Base-by-base conservation (phyloP, 2,113 vertebrate species). In the Dicentrarchus labrax region DNA sequence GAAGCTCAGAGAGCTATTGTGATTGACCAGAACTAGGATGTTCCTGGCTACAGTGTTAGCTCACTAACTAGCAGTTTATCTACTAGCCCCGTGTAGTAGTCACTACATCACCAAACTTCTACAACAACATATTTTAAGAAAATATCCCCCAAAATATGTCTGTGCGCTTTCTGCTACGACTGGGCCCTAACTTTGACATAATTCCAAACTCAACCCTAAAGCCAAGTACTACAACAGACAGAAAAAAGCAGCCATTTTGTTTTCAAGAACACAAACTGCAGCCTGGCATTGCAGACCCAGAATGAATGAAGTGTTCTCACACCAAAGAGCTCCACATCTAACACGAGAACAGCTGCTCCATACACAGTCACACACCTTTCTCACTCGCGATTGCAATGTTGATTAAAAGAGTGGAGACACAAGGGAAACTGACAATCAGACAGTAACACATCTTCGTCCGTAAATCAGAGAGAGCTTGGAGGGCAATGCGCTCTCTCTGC, bases 391-490 rank as follows among this genome's bases (percentile, higher is more conserved):
- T 39, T 12, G 10, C 74, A 59, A 54, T 61, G 69, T 3, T 54
- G 54, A 54, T 57, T 65, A 17, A 8, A 77, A 50, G 47, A 50
- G 36, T 43, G 7, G 56, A 83, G 47, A 72, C 76, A 79, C 50
- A 56, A 74, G 69, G 16, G 57, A 79, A 62, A 43, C 48, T 60
- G 76, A 82, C 66, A 59, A 72, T 81, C 67, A 80, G 70, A 73
- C 41, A 41, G 74, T 41, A 86, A 53, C 24, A 51, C 68, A 69
- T 78, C 64, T 74, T 39, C 6, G 17, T 65, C 72, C 22, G 51
- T 82, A 84, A 70, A 89, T 79, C 80, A 73, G 24, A 78, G 66
- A 62, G 62, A 43, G 36, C 77, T 84, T 10, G 53, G 30, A 80
- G 66, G 62, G 50, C 21, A 71, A 83, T 80, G 82, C 50, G 24